phyloP scores from a whole-genome alignment of 2,888 invertebrate genomes.

The Acleris emargana region DNA sequence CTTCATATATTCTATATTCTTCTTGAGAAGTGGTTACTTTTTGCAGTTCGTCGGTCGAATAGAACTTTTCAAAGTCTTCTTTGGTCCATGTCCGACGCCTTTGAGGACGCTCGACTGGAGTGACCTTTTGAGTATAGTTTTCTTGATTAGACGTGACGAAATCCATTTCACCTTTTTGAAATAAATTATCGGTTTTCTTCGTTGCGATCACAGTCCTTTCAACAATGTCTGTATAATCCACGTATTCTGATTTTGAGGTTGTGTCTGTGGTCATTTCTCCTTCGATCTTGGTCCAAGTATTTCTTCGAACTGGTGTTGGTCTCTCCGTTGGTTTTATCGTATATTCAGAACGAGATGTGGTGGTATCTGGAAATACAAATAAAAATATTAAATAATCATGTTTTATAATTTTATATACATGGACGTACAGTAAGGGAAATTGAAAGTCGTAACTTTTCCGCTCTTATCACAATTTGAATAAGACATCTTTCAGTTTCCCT shows the following conservation, averaged over 20 bases:
- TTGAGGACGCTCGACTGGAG: slow-evolving; percentile 82
- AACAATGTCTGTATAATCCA: slow-evolving; percentile 84
- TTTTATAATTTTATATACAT: too few species aligned
- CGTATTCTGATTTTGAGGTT: slow-evolving; percentile 86
- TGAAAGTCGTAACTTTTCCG: too few species aligned
- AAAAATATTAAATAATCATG: too few species aligned
- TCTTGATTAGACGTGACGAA: slow-evolving; percentile 86
- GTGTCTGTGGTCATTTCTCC: slow-evolving; percentile 89
- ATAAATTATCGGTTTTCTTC: slow-evolving; percentile 86
- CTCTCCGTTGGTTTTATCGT: slow-evolving; percentile 87
- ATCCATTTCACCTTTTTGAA: slow-evolving; percentile 86
- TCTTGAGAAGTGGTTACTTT: slow-evolving; percentile 87
- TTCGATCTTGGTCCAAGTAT: slow-evolving; percentile 91
- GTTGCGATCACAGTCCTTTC: slow-evolving; percentile 85
- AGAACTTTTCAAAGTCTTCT: slow-evolving; percentile 88
- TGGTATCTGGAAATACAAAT: slow-evolving; percentile 82
- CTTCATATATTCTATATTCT: slow-evolving; percentile 85
- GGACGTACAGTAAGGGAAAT: too few species aligned
- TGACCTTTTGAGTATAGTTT: slow-evolving; percentile 85
- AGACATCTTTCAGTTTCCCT: too few species aligned
- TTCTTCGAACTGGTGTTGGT: slow-evolving; percentile 86
- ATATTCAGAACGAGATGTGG: slow-evolving; percentile 87
- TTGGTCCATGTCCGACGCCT: slow-evolving; percentile 88
- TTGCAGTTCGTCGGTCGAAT: slow-evolving; percentile 82
- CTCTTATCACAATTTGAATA: too few species aligned